Evolutionary conservation across 2,888 invertebrate species (phyloP).

Genomic region (Drosophila macrospina): DNA sequence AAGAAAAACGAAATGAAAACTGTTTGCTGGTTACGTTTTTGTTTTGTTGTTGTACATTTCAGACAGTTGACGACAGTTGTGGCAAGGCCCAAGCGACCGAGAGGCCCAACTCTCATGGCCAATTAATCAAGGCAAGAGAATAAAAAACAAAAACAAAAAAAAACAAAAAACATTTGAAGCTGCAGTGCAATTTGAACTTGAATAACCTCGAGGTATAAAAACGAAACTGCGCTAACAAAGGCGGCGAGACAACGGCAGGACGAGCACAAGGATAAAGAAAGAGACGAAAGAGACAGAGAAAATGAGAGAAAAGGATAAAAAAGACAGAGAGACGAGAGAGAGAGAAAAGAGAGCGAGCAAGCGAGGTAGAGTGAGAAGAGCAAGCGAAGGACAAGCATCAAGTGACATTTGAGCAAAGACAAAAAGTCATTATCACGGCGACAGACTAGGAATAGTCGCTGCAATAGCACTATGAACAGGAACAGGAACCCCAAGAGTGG

Average conservation of each 20-base stretch:
- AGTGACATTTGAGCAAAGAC: constrained; percentile 80
- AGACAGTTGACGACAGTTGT: constrained; percentile 40
- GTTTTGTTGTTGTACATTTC: constrained; percentile 11
- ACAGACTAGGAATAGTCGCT: constrained; percentile 25
- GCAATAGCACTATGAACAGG: constrained; percentile 23
- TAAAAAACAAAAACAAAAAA: background rate
- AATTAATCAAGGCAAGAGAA: constrained; percentile 63
- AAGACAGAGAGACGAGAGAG: too few species aligned
- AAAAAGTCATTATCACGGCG: constrained; percentile 80
- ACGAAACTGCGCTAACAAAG: constrained; percentile 71
- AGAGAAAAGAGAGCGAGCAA: constrained; percentile 19
- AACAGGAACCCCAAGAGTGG: constrained; percentile 17
- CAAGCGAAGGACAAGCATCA: constrained; percentile 59
- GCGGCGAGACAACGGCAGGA: constrained; percentile 35
- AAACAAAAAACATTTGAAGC: constrained; percentile 7
- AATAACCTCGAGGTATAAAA: constrained; percentile 71
- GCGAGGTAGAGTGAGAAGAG: constrained; percentile 17
- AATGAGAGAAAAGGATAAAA: background rate
- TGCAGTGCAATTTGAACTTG: constrained; percentile 61
- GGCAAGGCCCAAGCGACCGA: constrained; percentile 23
- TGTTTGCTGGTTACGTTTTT: constrained; percentile 7
- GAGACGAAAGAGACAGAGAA: constrained; percentile 5
- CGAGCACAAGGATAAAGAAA: background rate
- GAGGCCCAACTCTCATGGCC: constrained; percentile 54
- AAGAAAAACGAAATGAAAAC: constrained; percentile 21